Base-by-base conservation (phyloP, 1,140 invertebrate genomes). In the Drosophila seguyi region DNA sequence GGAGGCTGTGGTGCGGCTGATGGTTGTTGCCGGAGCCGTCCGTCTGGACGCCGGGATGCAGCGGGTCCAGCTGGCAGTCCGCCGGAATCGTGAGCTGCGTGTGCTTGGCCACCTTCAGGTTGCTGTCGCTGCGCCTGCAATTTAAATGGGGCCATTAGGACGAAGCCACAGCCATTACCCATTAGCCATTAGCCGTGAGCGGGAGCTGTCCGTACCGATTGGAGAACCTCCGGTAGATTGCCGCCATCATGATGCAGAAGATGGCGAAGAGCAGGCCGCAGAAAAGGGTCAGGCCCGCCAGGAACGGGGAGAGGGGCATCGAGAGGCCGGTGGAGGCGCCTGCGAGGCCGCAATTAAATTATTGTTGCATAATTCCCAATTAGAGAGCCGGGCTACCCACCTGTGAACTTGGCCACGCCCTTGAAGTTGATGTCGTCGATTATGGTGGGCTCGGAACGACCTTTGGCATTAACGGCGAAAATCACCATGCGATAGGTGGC, bases 391-490 rank as follows among this genome's bases (percentile, higher is more conserved):
- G 38, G 25, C 1, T 20, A 31, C 93, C 93, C 77, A 95, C 95
- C 94, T 92, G 95, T 95, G 93, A 93, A 95, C 81, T 95, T 97
- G 25, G 96, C 96, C 75, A 96, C 96, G 76, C 95, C 96, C 81
- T 95, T 96, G 59, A 97, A 94, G n/a, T 96, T 97, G 75, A 97
- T 96, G 27, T 96, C 96, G 91, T 97, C 96, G 29, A 98, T 95
- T 18, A 96, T 94, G 7, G 95, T 95, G 7, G 96, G 95, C 58
- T 98, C 96, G 74, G 97, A 97, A 41, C 95, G 94, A 27, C 97
- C 97, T 92, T 97, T 98, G 27, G 96, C 95, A 93, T 98, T 98
- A 41, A 96, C 95, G 1, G 97, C 96, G 90, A 97, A 98, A 56
- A 97, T 93, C 81, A 95, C 95, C 61, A 97, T 94, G 63, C 95